Evolutionary conservation across 2,797 vertebrate species (phyloP).

Genomic region (Onychomys arenicola): DNA sequence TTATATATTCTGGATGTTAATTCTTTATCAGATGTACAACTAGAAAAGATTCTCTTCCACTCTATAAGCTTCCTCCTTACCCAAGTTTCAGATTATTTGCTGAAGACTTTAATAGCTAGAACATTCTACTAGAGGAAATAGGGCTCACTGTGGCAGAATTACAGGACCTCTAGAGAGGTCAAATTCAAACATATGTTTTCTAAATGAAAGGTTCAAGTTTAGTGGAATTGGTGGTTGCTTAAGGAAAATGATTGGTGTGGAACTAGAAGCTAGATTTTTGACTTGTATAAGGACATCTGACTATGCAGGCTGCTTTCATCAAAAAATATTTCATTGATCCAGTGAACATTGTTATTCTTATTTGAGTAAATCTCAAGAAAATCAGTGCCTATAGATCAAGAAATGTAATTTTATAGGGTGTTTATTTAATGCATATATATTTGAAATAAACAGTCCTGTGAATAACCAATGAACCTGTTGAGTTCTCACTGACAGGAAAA

Average conservation of each 20-base stretch:
- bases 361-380: background rate
- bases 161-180: background rate
- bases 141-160: background rate
- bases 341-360: background rate
- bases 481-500: background rate
- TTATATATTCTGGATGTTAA: background rate
- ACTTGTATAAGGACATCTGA: background rate
- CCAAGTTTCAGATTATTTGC: background rate
- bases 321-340: background rate
- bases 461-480: conserved; percentile 16
- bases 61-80: background rate
- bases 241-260: background rate
- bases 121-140: background rate
- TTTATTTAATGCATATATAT: conserved; percentile 40
- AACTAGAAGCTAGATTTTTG: background rate
- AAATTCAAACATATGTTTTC: background rate
- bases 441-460: background rate
- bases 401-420: background rate
- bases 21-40: background rate
- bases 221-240: background rate
- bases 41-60: background rate
- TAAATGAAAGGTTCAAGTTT: background rate
- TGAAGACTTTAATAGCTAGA: background rate
- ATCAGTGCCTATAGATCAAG: background rate
- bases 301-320: background rate